Evolutionary conservation across 2,888 invertebrate species (phyloP).

Genomic region (Mythimna impura): DNA sequence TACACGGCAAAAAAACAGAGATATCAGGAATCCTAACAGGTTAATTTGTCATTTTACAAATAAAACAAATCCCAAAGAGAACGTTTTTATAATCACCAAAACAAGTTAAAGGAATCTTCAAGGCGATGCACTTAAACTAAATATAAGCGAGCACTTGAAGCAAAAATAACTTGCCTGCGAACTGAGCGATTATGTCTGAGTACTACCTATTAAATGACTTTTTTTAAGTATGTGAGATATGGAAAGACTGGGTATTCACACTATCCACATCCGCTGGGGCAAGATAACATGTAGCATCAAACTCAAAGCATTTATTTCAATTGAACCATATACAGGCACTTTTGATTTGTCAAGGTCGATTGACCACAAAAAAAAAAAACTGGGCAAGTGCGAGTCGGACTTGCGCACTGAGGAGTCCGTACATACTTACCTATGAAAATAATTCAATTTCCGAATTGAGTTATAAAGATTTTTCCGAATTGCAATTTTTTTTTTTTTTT

Average conservation of each 20-base stretch:
- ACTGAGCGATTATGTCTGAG: constrained; percentile 23
- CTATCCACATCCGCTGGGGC: background rate
- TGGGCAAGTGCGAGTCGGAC: too few species aligned
- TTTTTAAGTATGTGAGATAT: constrained; percentile 10
- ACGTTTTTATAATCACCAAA: constrained; percentile 19
- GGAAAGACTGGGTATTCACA: background rate
- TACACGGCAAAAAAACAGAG: background rate
- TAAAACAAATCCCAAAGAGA: background rate
- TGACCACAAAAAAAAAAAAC: background rate
- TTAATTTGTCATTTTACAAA: background rate
- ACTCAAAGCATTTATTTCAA: too few species aligned
- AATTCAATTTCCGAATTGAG: too few species aligned
- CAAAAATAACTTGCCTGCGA: constrained; percentile 52
- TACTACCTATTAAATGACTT: constrained; percentile 19
- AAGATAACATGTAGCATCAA: background rate
- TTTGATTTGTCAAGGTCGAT: too few species aligned
- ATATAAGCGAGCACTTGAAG: constrained; percentile 51
- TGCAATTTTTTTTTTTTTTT: too few species aligned
- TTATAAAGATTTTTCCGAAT: too few species aligned
- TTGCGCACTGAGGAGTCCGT: too few species aligned
- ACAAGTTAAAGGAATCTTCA: constrained; percentile 40
- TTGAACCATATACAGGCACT: too few species aligned
- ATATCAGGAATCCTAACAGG: background rate
- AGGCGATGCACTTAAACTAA: constrained; percentile 59
- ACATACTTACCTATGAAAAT: too few species aligned